These are phyloP conservation scores for Pachliopta kotzebuea DNA, from an alignment of 2,888 invertebrate species.

Conservation along the genomic window DNA sequence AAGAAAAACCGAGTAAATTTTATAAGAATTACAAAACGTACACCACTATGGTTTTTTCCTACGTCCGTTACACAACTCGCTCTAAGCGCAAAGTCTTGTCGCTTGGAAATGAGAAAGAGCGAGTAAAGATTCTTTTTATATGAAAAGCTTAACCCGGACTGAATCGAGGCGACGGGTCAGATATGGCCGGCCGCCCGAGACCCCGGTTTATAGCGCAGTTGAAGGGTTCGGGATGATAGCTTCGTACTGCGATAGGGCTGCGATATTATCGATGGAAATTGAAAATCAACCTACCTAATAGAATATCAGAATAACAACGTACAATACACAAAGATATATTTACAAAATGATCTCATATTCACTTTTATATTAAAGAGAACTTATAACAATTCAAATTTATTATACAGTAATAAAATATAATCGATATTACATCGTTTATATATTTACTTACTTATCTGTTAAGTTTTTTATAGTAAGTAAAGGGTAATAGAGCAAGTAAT, in stretches of 20 bases:
- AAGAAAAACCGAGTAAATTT: background rate
- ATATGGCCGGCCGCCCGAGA: slow-evolving; percentile 41
- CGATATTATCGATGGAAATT: slow-evolving; percentile 25
- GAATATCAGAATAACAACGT: no score
- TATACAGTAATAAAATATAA: no score
- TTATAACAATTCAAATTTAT: no score
- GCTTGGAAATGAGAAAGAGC: slow-evolving; percentile 35
- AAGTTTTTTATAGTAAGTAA: no score
- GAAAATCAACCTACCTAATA: no score
- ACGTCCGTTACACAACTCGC: slow-evolving; percentile 20
- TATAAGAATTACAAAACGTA: slow-evolving; percentile 7
- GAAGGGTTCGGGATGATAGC: slow-evolving; percentile 56
- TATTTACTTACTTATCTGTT: no score
- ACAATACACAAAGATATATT: no score
- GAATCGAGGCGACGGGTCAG: slow-evolving; percentile 51
- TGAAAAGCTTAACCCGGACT: slow-evolving; percentile 57
- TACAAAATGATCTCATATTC: no score
- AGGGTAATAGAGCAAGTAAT: no score
- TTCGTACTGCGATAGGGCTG: slow-evolving; percentile 33
- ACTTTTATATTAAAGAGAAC: no score
- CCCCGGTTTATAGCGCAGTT: slow-evolving; percentile 50
- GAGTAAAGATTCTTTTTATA: slow-evolving; percentile 55
- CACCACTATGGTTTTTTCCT: slow-evolving; percentile 10
- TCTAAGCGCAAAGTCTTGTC: slow-evolving; percentile 39
- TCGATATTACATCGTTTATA: no score